Base-by-base conservation (phyloP, 2,797 vertebrate genomes). In the Danio albolineatus region DNA sequence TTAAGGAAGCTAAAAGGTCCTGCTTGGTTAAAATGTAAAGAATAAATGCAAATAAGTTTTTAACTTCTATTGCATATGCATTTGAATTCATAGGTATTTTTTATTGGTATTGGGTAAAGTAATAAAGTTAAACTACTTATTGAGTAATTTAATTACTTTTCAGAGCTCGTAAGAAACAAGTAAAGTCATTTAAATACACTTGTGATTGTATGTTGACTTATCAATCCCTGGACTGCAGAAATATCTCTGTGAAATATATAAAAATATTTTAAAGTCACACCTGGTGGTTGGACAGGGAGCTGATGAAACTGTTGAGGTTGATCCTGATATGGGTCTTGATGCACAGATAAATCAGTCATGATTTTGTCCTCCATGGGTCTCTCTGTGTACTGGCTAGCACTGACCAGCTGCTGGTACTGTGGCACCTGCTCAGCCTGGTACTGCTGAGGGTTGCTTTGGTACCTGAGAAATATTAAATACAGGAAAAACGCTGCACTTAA, bases 391-490 rank as follows among this genome's bases (percentile, higher is more conserved):
- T 89, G 82, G 16, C 82, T 71, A 69, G 84, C 64, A 38, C 78
- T 83, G n/a, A 80, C 78, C 65, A 86, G 85, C 85, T 87, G 90
- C 83, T 89, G 88, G 83, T 92, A 90, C 0, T 89, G 86, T 64
- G 89, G 84, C 62, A 88, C 86, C 78, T 92, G 85, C 62, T 92
- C 90, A 0, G 90, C 87, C 78, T 93, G 88, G 0, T 91, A 89
- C 65, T 93, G 89, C 85, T 91, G 90, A 83, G 91, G 90, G 82
- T 86, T 91, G 54, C 91, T 87, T 84, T 92, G 91, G 82, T 92
- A 94, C 92, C 94, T 95, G 36, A 2, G 86, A 77, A 82, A 90
- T 28, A 28, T 28, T 28, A 3, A 28, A 81, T 16, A 65, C 3
- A 59, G 7, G 76, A 17, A 73, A n/a, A 21, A 69, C 48, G 53